Conservation (phyloP, 1,140 invertebrate species). For the Stegodyphus dumicola region DNA sequence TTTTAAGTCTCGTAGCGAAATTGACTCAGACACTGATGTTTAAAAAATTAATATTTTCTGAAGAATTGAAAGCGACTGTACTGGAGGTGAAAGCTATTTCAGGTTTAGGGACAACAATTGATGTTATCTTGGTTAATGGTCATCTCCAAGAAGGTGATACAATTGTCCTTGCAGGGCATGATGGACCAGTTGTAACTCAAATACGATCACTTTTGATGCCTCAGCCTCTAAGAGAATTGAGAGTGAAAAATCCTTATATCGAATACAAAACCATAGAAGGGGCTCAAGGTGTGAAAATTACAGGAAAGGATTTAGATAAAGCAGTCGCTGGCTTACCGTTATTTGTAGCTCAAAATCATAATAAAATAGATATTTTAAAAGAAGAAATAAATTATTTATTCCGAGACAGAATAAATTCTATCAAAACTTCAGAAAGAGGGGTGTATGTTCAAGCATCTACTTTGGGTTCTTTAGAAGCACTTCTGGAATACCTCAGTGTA, state of each 20-base stretch:
- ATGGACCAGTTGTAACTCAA: constrained; percentile 97
- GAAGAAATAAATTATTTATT: constrained; percentile 85
- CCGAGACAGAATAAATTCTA: constrained; percentile 87
- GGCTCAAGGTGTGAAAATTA: constrained; percentile 98
- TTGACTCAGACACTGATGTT: constrained; percentile 90
- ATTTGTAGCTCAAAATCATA: constrained; percentile 87
- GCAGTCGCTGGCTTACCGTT: constrained; percentile 89
- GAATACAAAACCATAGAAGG: constrained; percentile 95
- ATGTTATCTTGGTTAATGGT: constrained; percentile 98
- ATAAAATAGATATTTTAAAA: constrained; percentile 87
- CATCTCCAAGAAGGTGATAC: constrained; percentile 91
- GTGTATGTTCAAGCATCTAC: constrained; percentile 99
- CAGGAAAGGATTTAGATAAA: constrained; percentile 97
- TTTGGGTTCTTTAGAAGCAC: constrained; percentile 95
- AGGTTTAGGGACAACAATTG: constrained; percentile 98
- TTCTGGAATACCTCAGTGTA: constrained; percentile 92
- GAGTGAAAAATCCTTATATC: constrained; percentile 96
- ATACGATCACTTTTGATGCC: constrained; percentile 97
- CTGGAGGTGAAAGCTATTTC: constrained; percentile 98
- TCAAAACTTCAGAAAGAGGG: constrained; percentile 89
- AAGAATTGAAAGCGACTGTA: constrained; percentile 95
- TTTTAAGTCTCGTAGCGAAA: constrained; percentile 92
- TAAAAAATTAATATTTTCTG: constrained; percentile 90
- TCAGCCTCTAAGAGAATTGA: constrained; percentile 94
- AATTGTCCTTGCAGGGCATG: constrained; percentile 94